phyloP scores from a whole-genome alignment of 2,888 invertebrate species.

The Branchipolynoe longqiensis region DNA sequence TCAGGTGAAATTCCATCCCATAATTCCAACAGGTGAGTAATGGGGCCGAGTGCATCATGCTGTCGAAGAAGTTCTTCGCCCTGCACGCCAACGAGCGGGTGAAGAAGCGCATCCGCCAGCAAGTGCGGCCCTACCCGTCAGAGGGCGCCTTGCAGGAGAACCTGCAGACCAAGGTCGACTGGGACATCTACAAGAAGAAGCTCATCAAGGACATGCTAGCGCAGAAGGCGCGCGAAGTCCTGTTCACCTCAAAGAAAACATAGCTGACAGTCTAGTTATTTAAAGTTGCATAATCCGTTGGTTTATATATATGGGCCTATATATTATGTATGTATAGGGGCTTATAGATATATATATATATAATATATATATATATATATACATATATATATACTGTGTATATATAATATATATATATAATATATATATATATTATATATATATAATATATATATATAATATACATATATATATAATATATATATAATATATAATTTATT shows the following conservation, averaged over 20 bases:
- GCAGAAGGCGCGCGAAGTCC: slow-evolving; percentile 5
- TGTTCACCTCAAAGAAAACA: slow-evolving; percentile 36
- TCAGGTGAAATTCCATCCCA: background rate
- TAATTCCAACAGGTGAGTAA: slow-evolving; percentile 66
- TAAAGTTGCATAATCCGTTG: too few relatives aligned
- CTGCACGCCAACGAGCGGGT: slow-evolving; percentile 77
- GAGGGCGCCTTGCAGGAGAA: slow-evolving; percentile 78
- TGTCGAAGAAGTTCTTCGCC: slow-evolving; percentile 78
- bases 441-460: too few relatives aligned
- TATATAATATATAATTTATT: too few relatives aligned
- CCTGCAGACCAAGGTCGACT: slow-evolving; percentile 78
- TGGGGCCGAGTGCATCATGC: slow-evolving; percentile 80
- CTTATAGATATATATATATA: background rate
- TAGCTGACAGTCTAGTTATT: background rate
- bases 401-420: background rate
- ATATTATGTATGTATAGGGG: background rate
- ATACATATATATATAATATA: too few relatives aligned
- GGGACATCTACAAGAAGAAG: slow-evolving; percentile 74
- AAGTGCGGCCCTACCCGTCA: slow-evolving; percentile 76
- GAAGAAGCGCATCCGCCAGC: slow-evolving; percentile 72
- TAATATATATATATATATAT: background rate
- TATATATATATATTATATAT: background rate
- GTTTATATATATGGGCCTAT: too few relatives aligned
- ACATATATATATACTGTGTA: background rate
- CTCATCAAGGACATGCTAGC: slow-evolving; percentile 59